Evolutionary conservation across 1,140 invertebrate genomes (phyloP).

Genomic region (Euwallacea fornicatus): DNA sequence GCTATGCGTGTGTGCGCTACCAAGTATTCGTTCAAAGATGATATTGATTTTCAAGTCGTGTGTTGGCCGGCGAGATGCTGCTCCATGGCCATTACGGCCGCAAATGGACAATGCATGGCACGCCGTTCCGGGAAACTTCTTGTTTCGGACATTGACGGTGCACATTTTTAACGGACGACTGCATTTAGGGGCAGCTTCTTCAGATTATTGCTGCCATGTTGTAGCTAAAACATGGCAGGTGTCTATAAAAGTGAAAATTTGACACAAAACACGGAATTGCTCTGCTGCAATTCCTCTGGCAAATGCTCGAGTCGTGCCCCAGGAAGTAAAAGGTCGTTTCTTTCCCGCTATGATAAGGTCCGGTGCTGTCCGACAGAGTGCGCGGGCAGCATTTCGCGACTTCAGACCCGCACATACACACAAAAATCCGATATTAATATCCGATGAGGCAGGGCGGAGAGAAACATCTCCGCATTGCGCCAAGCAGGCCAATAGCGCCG

Average conservation of each 20-base stretch:
- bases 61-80: constrained; percentile 43
- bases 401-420: constrained; percentile 36
- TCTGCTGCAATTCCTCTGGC: too few relatives aligned
- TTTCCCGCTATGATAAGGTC: constrained; percentile 36
- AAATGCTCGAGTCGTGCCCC: not conserved
- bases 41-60: constrained; percentile 54
- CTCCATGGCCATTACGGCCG: constrained; percentile 27
- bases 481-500: constrained; percentile 44
- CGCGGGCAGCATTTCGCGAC: constrained; percentile 36
- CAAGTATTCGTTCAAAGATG: constrained; percentile 54
- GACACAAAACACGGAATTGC: too few relatives aligned
- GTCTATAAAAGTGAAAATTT: too few relatives aligned
- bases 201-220: too few relatives aligned
- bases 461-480: constrained; percentile 48
- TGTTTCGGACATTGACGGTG: constrained; percentile 24
- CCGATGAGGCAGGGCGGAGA: constrained; percentile 40
- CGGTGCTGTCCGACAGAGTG: constrained; percentile 36
- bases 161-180: constrained; percentile 30
- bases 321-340: constrained; percentile 41
- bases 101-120: constrained; percentile 29
- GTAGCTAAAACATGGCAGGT: too few relatives aligned
- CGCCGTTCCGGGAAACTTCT: not conserved
- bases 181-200: not conserved
- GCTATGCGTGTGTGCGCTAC: constrained; percentile 53
- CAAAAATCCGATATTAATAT: constrained; percentile 64